Base-by-base conservation (phyloP, 2,888 invertebrate species). In the Dicycla oo region DNA sequence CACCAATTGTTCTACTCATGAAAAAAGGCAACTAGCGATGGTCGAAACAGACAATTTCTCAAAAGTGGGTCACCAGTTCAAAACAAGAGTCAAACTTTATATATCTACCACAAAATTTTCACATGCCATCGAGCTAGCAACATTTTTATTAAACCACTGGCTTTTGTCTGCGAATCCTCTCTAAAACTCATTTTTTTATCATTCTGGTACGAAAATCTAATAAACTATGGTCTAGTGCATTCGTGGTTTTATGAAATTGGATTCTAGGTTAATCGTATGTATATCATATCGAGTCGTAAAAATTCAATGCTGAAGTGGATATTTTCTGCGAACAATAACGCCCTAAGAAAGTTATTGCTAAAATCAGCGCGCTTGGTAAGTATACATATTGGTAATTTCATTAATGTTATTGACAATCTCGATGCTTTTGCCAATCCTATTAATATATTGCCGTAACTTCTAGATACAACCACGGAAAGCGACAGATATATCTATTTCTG, bases 131-230 rank as follows among this genome's bases (percentile, higher is more conserved):
- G 72, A 78, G 69, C 56, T 75, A 69, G 80, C 83, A 87, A 89
- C 87, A 87, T 88, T 91, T 92, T 91, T 91, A 92, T 91, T 89
- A 88, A 89, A 85, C 86, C 83, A 81, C 60, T 77, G 62, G 56
- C 82, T 71, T 70, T 67, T 67, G 66, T 71, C 54, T 84, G 87
- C 86, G 77, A 85, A 84, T 84, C 84, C 85, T 81, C 85, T 88
- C 86, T 85, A 82, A 71, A 87, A 88, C 77, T 47, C 86, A 84
- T 86, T 85, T 89, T 90, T 81, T 77, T 81, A 65, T 76, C 51
- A 40, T 53, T 23, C 18, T 53, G 64, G 15, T 65, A 57, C 51
- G 34, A 49, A 65, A 90, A 88, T 86, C 87, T 89, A 90, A 91
- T 89, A 89, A 88, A 89, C 88, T 87, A 87, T 88, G 78, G 26